Conservation (phyloP, 2,797 vertebrate species). For the Florisuga fusca region DNA sequence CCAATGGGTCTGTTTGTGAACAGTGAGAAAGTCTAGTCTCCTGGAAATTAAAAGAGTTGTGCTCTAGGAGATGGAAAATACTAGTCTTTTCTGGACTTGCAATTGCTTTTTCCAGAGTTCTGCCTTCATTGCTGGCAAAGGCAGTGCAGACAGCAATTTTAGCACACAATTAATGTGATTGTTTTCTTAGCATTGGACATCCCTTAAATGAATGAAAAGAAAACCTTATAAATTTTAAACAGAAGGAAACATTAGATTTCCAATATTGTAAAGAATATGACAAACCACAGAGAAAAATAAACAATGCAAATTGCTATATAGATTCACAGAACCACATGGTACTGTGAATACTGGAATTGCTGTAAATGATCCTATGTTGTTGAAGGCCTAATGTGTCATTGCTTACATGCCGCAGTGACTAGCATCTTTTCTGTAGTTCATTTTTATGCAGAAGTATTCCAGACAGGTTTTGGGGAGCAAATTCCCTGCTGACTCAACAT, state of each 20-base stretch:
- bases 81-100: neutral
- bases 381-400: neutral
- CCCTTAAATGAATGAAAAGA: neutral
- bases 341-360: neutral
- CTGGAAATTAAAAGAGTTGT: neutral
- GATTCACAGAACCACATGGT: neutral
- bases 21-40: neutral
- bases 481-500: conserved; percentile 10
- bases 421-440: neutral
- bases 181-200: neutral
- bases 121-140: neutral
- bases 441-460: conserved; percentile 28
- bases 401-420: neutral
- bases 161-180: neutral
- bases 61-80: neutral
- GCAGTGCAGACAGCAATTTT: neutral
- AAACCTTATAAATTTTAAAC: neutral
- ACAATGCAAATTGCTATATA: neutral
- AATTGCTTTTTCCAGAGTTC: neutral
- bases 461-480: conserved; percentile 4
- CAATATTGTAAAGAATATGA: neutral
- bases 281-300: neutral
- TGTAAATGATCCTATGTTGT: neutral
- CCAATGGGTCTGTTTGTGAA: neutral
- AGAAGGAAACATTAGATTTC: neutral